A percentile compares a stretch with the other conserved stretches of the same genome.
Evolutionary conservation across 2,797 vertebrate genomes (phyloP).

Genomic region (Ctenochaetus hawaiiensis): DNA sequence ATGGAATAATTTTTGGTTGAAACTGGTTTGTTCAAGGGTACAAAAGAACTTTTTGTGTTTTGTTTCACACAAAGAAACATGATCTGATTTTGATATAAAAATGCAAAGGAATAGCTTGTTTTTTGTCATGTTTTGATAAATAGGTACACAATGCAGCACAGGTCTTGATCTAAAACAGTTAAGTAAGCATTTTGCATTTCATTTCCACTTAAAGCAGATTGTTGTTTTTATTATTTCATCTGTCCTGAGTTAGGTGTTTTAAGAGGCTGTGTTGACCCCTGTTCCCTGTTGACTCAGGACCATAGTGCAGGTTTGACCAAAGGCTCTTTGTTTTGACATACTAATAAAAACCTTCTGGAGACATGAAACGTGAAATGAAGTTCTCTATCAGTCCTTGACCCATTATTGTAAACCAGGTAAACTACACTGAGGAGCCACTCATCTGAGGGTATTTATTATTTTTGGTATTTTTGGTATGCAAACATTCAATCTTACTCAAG

Average conservation of each 20-base stretch:
- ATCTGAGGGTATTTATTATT: background rate
- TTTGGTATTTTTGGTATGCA: background rate
- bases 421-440: background rate
- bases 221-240: slow-evolving; percentile 76
- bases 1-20: no score
- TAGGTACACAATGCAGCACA: no score
- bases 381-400: slow-evolving; percentile 34
- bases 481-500: background rate
- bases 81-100: no score
- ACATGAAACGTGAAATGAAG: slow-evolving; percentile 20
- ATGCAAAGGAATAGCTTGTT: no score
- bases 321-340: slow-evolving; percentile 68
- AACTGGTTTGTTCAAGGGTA: no score
- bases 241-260: slow-evolving; percentile 78
- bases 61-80: no score
- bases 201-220: slow-evolving; percentile 40
- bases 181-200: no score
- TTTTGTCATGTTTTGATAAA: no score
- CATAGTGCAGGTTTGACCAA: slow-evolving; percentile 67
- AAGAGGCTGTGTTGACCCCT: slow-evolving; percentile 67
- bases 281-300: slow-evolving; percentile 77
- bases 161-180: no score
- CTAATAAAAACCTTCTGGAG: slow-evolving; percentile 82
- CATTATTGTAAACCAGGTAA: slow-evolving; percentile 12
- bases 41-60: no score